Conservation (phyloP, 2,888 invertebrate genomes). For the Polyommatus iphigenia region DNA sequence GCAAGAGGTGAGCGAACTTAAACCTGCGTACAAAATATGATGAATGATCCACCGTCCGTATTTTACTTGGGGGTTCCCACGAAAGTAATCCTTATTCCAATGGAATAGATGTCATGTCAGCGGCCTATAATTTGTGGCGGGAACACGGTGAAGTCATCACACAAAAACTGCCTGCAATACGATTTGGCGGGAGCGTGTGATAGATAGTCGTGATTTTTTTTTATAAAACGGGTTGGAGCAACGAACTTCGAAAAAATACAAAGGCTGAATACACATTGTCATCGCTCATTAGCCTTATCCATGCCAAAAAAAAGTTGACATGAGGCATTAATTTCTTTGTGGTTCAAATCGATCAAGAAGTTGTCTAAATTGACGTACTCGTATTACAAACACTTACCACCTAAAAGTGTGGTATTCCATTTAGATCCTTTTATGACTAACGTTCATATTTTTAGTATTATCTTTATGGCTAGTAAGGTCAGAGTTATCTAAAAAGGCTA, state of each 20-base stretch:
- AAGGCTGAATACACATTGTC: constrained; percentile 6
- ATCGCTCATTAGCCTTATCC: neutral
- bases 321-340: neutral
- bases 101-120: neutral
- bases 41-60: constrained; percentile 10
- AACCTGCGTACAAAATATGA: constrained; percentile 42
- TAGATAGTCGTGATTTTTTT: constrained; percentile 1
- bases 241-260: neutral
- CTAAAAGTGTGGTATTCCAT: neutral
- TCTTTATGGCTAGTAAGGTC: constrained; percentile 18
- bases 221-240: neutral
- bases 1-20: constrained; percentile 48
- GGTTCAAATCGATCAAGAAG: neutral
- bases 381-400: neutral
- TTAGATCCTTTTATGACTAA: neutral
- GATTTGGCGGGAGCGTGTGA: constrained; percentile 11
- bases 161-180: constrained; percentile 13
- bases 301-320: neutral
- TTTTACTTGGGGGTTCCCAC: neutral
- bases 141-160: constrained; percentile 17
- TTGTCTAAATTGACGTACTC: neutral
- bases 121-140: constrained; percentile 6
- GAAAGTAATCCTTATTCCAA: neutral
- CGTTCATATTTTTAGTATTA: constrained; percentile 11
- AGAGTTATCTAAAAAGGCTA: constrained; percentile 19